Evolutionary conservation across 2,888 invertebrate species (phyloP).

Genomic region (Scaptomyza reducta): DNA sequence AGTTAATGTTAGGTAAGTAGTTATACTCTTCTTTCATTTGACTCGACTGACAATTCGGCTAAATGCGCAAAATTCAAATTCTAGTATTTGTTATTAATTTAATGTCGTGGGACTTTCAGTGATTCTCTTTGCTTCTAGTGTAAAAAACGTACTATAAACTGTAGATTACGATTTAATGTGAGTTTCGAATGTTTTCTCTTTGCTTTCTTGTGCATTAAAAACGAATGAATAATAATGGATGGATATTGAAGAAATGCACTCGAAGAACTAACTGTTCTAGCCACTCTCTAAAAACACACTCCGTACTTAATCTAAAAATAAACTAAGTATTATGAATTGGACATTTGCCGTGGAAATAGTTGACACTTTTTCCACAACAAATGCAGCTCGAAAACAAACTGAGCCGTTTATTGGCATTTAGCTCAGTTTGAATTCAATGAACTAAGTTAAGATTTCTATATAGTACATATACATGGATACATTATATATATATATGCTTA

Average conservation of each 20-base stretch:
- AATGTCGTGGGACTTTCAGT: slow-evolving; percentile 12
- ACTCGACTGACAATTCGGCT: slow-evolving; percentile 53
- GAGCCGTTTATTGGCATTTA: slow-evolving; percentile 12
- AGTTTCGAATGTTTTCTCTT: slow-evolving; percentile 27
- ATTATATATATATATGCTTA: slow-evolving; percentile 18
- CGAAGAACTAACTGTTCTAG: slow-evolving; percentile 29
- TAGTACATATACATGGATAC: slow-evolving; percentile 18
- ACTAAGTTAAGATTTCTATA: slow-evolving; percentile 30
- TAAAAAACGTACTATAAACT: slow-evolving; percentile 62
- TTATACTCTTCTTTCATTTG: slow-evolving; percentile 28
- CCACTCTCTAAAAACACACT: slow-evolving; percentile 33
- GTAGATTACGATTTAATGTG: slow-evolving; percentile 44
- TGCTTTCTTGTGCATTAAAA: slow-evolving; percentile 49
- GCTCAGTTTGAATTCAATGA: slow-evolving; percentile 68
- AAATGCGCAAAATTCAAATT: slow-evolving; percentile 70
- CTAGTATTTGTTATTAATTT: slow-evolving; percentile 19
- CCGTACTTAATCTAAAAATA: slow-evolving; percentile 24
- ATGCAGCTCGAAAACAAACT: slow-evolving; percentile 69
- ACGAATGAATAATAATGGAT: slow-evolving; percentile 72
- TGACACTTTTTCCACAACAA: slow-evolving; percentile 33
- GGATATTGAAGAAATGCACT: slow-evolving; percentile 68
- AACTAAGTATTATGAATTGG: slow-evolving; percentile 1
- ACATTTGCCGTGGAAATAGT: slow-evolving; percentile 17
- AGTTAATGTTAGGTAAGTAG: slow-evolving; percentile 38
- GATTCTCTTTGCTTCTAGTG: slow-evolving; percentile 10